Conservation (phyloP, 2,113 vertebrate species). For the Eulemur rufifrons region DNA sequence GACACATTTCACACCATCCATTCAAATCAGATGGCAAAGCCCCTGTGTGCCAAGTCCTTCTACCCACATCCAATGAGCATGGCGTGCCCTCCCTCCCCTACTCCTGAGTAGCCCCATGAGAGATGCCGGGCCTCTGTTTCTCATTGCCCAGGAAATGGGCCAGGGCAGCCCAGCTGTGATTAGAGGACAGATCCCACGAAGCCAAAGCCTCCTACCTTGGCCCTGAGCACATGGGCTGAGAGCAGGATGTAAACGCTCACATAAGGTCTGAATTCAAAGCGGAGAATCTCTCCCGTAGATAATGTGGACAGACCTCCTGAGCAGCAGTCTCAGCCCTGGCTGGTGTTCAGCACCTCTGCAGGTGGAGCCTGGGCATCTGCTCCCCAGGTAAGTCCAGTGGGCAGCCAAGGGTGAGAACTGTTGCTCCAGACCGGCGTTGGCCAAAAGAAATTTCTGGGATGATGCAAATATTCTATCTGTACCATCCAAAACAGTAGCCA, state of each 20-base stretch:
- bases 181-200: background rate
- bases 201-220: background rate
- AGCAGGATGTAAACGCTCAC: background rate
- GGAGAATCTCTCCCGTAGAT: background rate
- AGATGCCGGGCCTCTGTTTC: background rate
- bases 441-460: background rate
- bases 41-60: background rate
- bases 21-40: background rate
- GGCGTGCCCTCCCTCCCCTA: background rate
- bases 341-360: background rate
- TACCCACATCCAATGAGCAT: background rate
- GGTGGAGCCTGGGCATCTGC: accelerated
- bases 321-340: background rate
- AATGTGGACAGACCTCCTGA: background rate
- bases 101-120: background rate
- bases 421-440: background rate
- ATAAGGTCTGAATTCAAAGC: background rate
- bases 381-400: background rate
- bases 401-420: background rate
- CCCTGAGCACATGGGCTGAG: background rate
- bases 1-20: background rate
- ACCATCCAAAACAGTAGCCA: background rate
- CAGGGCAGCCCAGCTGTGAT: background rate
- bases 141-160: background rate
- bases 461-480: background rate